Evolutionary conservation across 1,140 invertebrate species (phyloP).

Genomic region (Liolophura sinensis): DNA sequence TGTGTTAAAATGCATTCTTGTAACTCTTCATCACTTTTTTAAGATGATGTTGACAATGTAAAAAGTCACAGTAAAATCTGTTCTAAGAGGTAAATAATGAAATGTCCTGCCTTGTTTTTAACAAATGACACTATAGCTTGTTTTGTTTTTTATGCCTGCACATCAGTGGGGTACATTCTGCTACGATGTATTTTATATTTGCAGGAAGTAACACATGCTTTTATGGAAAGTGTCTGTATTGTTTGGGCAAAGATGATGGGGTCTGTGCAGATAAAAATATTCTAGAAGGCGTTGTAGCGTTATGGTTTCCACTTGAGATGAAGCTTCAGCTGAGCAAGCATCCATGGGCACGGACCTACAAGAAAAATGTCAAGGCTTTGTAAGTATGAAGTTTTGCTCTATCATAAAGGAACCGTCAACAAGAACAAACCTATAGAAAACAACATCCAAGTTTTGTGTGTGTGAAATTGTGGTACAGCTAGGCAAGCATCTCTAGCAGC

Average conservation of each 20-base stretch:
- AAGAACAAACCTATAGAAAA: no score
- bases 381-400: constrained; percentile 35
- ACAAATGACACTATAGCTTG: no score
- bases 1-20: no score
- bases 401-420: not conserved
- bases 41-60: no score
- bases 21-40: no score
- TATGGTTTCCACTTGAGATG: constrained; percentile 76
- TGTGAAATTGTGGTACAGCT: no score
- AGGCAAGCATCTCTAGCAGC: no score
- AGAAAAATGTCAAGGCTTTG: constrained; percentile 69
- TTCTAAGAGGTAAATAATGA: no score
- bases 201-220: constrained; percentile 67
- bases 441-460: no score
- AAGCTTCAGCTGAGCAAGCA: constrained; percentile 66
- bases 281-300: constrained; percentile 81
- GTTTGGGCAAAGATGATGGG: constrained; percentile 73
- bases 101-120: no score
- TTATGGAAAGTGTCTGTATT: constrained; percentile 89
- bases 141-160: no score
- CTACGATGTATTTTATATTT: not conserved
- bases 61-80: no score
- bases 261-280: constrained; percentile 75
- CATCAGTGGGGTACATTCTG: not conserved
- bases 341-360: constrained; percentile 90